phyloP scores from a whole-genome alignment of 1,140 invertebrate genomes.

The Drosophila arizonae region DNA sequence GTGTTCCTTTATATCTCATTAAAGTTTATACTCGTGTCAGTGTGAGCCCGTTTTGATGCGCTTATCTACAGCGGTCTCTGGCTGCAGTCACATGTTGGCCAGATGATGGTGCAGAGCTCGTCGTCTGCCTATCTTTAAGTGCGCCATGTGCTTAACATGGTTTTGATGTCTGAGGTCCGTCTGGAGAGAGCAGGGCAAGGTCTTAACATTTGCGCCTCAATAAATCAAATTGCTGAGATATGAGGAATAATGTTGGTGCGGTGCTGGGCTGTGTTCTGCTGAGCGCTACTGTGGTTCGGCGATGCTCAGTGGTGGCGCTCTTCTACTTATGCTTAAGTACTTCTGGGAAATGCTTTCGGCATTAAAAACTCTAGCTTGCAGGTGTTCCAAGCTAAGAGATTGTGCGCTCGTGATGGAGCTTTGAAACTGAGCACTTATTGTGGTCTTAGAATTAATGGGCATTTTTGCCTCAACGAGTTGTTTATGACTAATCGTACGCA shows the following conservation, averaged over 20 bases:
- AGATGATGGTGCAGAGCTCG: conserved; percentile 3
- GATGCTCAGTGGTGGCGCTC: conserved; percentile 22
- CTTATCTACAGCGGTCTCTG: conserved; percentile 44
- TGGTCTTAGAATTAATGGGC: conserved; percentile 3
- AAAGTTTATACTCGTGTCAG: conserved; percentile 60
- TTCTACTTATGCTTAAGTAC: conserved; percentile 44
- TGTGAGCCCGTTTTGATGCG: conserved; percentile 56
- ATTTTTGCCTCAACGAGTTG: conserved; percentile 16
- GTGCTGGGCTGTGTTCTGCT: conserved; percentile 4
- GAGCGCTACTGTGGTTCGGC: neutral
- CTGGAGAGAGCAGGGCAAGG: conserved; percentile 34
- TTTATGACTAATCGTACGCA: conserved; percentile 29
- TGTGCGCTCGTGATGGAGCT: conserved; percentile 4
- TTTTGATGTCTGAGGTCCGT: conserved; percentile 48
- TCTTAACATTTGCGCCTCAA: conserved; percentile 51
- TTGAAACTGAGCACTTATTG: conserved; percentile 16
- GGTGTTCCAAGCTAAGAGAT: conserved; percentile 26
- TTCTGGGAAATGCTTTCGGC: conserved; percentile 45
- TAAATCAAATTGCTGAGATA: conserved; percentile 62
- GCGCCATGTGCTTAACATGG: conserved; percentile 63
- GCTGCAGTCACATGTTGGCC: conserved; percentile 22
- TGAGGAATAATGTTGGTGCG: conserved; percentile 35
- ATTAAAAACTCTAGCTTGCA: conserved; percentile 40
- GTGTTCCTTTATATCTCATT: conserved; percentile 58
- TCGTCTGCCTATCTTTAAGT: conserved; percentile 36